Evolutionary conservation across 2,888 invertebrate genomes (phyloP), one percentile per base, ranked within the genome.

Genomic region (Apodemia hepburni): DNA sequence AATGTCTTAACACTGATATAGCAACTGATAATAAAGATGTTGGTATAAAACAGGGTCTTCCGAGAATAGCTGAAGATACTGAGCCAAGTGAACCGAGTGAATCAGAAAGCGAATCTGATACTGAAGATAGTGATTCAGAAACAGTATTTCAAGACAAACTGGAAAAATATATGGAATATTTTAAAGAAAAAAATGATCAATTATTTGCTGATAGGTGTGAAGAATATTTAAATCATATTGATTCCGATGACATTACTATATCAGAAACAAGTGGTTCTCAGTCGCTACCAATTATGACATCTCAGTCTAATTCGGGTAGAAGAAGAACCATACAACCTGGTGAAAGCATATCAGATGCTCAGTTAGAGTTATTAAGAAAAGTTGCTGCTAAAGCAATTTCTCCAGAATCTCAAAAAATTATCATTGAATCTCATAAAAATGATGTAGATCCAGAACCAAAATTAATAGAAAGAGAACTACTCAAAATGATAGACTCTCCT

Each of bases 71-170:
- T 64, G 92, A 92, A 73, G 92, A 92, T 59, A 92, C 90, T 66
- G 93, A 93, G 71, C 92, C 93, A 8, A 93, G 93, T 73, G 94
- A 93, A 70, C 92, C 90, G 2, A 93, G 93, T 75, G 93, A 94
- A 65, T 92, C 92, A 9, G 92, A 93, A 73, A 94, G 92, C 65
- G 94, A 94, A 67, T 92, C 93, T 27, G 93, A 94, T 76, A 94
- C 92, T 29, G 92, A 92, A 65, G 89, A 88, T 61, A 90, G 89
- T 70, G 94, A 95, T 73, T 93, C 93, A 67, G 94, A 94, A 58
- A 89, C 90, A 65, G 93, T 95, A 68, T 93, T 96, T 68, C 90
- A 94, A 66, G 96, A 96, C 67, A 95, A 95, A 78, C 84, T 96
- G 18, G 95, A 95, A 66, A 93, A 93, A 66, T 92, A 93, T 60